phyloP scores from a whole-genome alignment of 2,113 vertebrate species.

The Sminthopsis crassicaudata region DNA sequence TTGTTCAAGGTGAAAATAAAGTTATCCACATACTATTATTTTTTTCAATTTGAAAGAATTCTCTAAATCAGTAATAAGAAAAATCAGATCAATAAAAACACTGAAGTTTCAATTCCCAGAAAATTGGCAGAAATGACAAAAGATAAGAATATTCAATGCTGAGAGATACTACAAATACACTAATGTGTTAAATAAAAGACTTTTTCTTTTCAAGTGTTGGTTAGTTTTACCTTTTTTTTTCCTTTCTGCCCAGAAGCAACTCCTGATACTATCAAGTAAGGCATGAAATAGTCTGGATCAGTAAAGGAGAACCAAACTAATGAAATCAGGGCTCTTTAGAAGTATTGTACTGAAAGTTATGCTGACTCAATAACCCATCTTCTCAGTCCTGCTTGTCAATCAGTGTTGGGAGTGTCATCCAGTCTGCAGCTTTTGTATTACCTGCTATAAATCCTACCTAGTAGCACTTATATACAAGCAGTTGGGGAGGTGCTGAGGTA shows the following conservation, averaged over 20 bases:
- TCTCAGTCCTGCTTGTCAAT: not conserved
- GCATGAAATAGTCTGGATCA: not conserved
- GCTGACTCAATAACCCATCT: not conserved
- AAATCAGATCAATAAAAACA: not conserved
- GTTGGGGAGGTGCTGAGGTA: not conserved
- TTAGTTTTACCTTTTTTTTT: not conserved
- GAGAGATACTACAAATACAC: not conserved
- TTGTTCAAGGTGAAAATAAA: not conserved
- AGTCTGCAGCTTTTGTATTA: not conserved
- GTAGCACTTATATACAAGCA: not conserved
- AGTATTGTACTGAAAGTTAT: not conserved
- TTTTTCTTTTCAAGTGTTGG: not conserved
- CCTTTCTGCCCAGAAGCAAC: not conserved
- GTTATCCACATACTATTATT: not conserved
- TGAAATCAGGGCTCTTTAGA: not conserved
- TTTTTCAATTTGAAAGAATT: not conserved
- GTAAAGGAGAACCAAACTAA: not conserved
- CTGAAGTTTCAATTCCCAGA: not conserved
- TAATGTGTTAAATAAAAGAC: not conserved
- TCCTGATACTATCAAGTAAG: not conserved
- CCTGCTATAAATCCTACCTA: not conserved
- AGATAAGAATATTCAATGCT: not conserved
- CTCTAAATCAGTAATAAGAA: not conserved
- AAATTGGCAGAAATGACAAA: not conserved
- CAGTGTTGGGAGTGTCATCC: not conserved